Percentiles rank a stretch among this genome's conserved stretches.
These are phyloP conservation scores for Clivina fossor DNA, from an alignment of 2,888 invertebrate genomes.

Conservation along the genomic window DNA sequence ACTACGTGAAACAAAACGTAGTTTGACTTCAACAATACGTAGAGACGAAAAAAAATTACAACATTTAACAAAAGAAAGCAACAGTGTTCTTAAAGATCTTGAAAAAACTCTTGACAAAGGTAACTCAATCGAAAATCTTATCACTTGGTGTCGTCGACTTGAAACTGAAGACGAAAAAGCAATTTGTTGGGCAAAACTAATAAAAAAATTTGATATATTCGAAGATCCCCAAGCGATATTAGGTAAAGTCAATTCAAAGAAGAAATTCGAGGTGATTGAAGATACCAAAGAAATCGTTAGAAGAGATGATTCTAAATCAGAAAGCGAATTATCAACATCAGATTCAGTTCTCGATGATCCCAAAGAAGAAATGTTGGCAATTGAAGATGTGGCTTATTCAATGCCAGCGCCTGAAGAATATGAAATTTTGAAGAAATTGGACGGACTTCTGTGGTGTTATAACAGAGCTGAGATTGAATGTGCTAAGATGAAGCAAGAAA, in stretches of 20 bases:
- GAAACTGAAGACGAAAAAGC: conserved; percentile 60
- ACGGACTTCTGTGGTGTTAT: conserved; percentile 58
- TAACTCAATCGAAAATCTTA: conserved; percentile 57
- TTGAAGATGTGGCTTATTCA: conserved; percentile 27
- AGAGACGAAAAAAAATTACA: conserved; percentile 42
- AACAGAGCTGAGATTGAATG: conserved; percentile 54
- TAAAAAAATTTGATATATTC: conserved; percentile 12
- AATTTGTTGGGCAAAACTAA: conserved; percentile 47
- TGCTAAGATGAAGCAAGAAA: conserved; percentile 52
- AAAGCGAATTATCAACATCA: background rate
- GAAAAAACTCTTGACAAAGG: conserved; percentile 54
- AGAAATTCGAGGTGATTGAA: background rate
- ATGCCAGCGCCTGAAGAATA: conserved; percentile 42
- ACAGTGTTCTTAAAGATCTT: conserved; percentile 53
- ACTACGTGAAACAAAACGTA: conserved; percentile 17
- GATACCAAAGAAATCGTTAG: background rate
- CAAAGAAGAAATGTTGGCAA: background rate
- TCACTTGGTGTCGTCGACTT: conserved; percentile 59
- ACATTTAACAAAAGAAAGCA: conserved; percentile 49
- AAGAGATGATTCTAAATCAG: background rate
- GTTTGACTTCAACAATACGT: conserved; percentile 30
- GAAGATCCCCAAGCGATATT: background rate
- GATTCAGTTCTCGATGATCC: background rate
- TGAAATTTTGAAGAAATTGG: conserved; percentile 48
- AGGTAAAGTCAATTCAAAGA: background rate